phyloP scores from a whole-genome alignment of 1,140 invertebrate species.

The Drosophila subobscura region DNA sequence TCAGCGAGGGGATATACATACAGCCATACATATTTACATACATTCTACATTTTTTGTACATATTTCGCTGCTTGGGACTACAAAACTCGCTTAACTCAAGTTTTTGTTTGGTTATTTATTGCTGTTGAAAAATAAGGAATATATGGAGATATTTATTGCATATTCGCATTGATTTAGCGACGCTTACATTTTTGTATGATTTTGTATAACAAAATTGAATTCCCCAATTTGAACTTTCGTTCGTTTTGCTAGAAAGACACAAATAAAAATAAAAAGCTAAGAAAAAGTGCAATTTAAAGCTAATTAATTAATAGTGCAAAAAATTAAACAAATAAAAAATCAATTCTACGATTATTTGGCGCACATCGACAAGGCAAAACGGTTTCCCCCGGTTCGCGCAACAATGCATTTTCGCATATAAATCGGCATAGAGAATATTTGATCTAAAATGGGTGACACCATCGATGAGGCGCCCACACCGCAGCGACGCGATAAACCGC shows the following conservation, averaged over 20 bases:
- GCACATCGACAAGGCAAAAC: slow-evolving; percentile 26
- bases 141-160: too few relatives aligned
- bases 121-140: too few relatives aligned
- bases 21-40: too few relatives aligned
- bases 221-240: slow-evolving; percentile 42
- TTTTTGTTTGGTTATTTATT: too few relatives aligned
- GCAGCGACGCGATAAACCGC: slow-evolving; percentile 73
- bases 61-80: too few relatives aligned
- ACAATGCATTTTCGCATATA: slow-evolving; percentile 37
- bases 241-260: slow-evolving; percentile 37
- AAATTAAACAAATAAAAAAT: slow-evolving; percentile 31
- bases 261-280: slow-evolving; percentile 26
- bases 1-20: too few relatives aligned
- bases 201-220: slow-evolving; percentile 27
- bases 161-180: slow-evolving; percentile 26
- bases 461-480: slow-evolving; percentile 60
- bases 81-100: too few relatives aligned
- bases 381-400: slow-evolving; percentile 24
- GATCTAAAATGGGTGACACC: slow-evolving; percentile 62
- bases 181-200: too few relatives aligned
- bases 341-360: slow-evolving; percentile 8
- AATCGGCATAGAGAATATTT: slow-evolving; percentile 5
- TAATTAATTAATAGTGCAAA: slow-evolving; percentile 39
- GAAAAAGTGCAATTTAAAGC: slow-evolving; percentile 48
- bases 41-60: too few relatives aligned